Evolutionary conservation across 2,888 invertebrate genomes (phyloP), one percentile per base, ranked within the genome.

Genomic region (Cremastobaeus sp.): DNA sequence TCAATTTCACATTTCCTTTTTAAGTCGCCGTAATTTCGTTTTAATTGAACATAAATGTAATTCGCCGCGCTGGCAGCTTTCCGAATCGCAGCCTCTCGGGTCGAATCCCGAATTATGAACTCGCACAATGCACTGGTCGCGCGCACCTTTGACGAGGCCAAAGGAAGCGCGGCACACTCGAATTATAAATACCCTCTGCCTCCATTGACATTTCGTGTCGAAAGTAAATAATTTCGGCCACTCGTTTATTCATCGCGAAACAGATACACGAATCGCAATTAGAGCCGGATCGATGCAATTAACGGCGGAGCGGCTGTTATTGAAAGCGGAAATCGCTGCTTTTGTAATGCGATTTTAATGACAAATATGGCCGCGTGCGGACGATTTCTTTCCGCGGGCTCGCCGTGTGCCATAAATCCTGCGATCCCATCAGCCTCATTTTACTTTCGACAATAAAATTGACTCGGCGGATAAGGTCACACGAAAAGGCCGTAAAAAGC

Each of bases 401-500:
- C 47, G 52, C 45, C 32, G 48, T 41, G 65, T 34, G 72, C 48
- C 55, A 50, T 68, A 62, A 73, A 73, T 73, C 39, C 15, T 32
- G 45, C 39, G 73, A 68, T 68, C 57, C 50, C 45, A 52, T 73
- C 73, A 52, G 52, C 41, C 54, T 68, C 68, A 52, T 66, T 74
- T 64, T 64, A 59, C 59, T 64, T 59, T 74, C 34, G 50, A 73
- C 73, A 45, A 55, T 68, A 62, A 68, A 74, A 74, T 68, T 57
- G 66, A 73, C 62, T 68, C 41, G 6, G 37, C 47, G 64, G 52
- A 39, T 71, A 65, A 59, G 70, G 70, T 70, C 55, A 48, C 28
- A 50, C 55, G 50, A 50, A 48, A 37, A 62, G 11, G 57, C 28
- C 45, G 30, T 52, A 59, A 65, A 65, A 57, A 57, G 32, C 6